Conservation (phyloP, 2,888 invertebrate species). For the Lithophane semibrunnea region DNA sequence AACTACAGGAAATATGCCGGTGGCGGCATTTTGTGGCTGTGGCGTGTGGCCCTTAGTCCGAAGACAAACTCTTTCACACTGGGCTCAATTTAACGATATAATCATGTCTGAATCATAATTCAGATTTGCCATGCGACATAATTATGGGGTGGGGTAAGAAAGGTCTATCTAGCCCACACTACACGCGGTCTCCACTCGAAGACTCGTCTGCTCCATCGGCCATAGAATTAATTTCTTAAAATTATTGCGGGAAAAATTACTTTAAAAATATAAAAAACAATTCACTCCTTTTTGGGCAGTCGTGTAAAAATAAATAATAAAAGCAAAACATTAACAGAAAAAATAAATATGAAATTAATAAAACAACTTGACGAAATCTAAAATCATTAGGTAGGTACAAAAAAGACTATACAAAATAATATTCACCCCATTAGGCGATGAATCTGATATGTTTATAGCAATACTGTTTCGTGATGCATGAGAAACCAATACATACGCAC, state of each 20-base stretch:
- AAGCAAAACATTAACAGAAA: not conserved
- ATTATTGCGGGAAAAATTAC: not conserved
- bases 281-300: no score
- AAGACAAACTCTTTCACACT: not conserved
- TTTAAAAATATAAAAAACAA: not conserved
- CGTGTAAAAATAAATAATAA: not conserved
- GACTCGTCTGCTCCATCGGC: no score
- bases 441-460: slow-evolving; percentile 4
- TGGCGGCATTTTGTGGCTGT: no score
- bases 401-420: not conserved
- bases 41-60: not conserved
- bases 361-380: not conserved
- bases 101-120: not conserved
- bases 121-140: not conserved
- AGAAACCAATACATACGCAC: slow-evolving; percentile 56
- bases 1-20: no score
- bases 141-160: no score
- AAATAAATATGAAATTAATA: not conserved
- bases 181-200: no score
- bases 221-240: not conserved
- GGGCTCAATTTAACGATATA: not conserved
- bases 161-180: no score
- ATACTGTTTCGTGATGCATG: slow-evolving; percentile 36
- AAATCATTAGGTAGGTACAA: not conserved
- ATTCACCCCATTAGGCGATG: not conserved